Conservation (phyloP, 2,888 invertebrate species). For the Agrypnus murinus region DNA sequence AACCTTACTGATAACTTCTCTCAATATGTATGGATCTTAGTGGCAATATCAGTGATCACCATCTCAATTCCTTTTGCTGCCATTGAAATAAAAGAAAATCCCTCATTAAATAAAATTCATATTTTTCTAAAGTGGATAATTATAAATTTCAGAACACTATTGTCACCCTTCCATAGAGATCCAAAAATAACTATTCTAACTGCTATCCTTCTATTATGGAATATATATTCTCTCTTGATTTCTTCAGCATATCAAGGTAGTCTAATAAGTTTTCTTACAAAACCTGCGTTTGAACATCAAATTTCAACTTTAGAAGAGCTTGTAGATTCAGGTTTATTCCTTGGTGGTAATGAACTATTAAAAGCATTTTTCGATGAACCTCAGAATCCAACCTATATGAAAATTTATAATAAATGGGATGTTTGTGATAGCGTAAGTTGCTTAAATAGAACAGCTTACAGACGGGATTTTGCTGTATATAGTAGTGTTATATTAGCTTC, state of each 20-base stretch:
- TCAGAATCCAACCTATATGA: slow-evolving; percentile 3
- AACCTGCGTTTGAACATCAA: slow-evolving; percentile 74
- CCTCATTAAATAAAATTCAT: background rate
- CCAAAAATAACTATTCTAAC: slow-evolving; percentile 41
- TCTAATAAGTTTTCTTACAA: slow-evolving; percentile 74
- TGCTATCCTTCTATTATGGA: slow-evolving; percentile 71
- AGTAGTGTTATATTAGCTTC: too few relatives aligned
- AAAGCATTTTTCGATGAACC: background rate
- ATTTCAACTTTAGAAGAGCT: slow-evolving; percentile 73
- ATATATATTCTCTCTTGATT: slow-evolving; percentile 74
- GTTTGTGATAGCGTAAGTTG: slow-evolving; percentile 53
- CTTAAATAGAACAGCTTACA: slow-evolving; percentile 53
- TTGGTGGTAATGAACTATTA: slow-evolving; percentile 61
- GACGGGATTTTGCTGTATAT: slow-evolving; percentile 55
- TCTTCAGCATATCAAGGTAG: slow-evolving; percentile 76
- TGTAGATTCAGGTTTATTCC: slow-evolving; percentile 70
- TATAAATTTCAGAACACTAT: slow-evolving; percentile 20
- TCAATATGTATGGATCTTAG: slow-evolving; percentile 71
- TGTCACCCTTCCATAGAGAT: slow-evolving; percentile 21
- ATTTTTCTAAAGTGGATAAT: slow-evolving; percentile 8
- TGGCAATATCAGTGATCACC: slow-evolving; percentile 62
- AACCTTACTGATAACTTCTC: slow-evolving; percentile 73
- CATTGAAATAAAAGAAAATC: background rate
- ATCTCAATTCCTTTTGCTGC: background rate
- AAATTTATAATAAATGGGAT: slow-evolving; percentile 28